A percentile compares a stretch with the other conserved stretches of the same genome.
These are phyloP conservation scores for Irena cyanogastra DNA, from an alignment of 2,113 vertebrate genomes.

Conservation along the genomic window DNA sequence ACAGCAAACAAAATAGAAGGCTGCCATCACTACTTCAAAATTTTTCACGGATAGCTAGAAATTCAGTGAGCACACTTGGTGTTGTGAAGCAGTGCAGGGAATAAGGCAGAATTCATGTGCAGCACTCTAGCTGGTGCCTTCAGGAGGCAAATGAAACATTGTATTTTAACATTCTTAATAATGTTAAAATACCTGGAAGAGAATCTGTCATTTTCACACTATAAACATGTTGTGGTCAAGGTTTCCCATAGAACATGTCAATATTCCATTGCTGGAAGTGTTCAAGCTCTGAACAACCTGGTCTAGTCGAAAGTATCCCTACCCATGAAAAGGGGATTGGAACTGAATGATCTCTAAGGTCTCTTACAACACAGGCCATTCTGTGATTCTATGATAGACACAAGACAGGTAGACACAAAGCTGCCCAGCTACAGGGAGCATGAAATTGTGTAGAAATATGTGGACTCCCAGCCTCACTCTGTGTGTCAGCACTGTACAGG, in stretches of 20 bases:
- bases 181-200: not conserved
- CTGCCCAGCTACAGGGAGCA: not conserved
- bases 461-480: not conserved
- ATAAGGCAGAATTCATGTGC: not conserved
- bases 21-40: not conserved
- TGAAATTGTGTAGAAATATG: not conserved
- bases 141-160: not conserved
- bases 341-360: not conserved
- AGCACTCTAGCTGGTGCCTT: not conserved
- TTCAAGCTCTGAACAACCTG: not conserved
- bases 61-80: not conserved
- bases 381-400: fast-evolving
- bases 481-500: not conserved
- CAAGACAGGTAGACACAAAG: not conserved
- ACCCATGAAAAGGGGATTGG: too few relatives aligned
- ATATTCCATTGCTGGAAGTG: not conserved
- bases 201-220: fast-evolving
- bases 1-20: not conserved
- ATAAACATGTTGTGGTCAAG: not conserved
- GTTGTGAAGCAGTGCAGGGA: not conserved
- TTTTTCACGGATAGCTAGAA: not conserved
- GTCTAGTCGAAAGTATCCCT: not conserved
- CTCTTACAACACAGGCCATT: not conserved
- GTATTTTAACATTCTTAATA: not conserved
- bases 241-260: not conserved